Evolutionary conservation across 2,113 vertebrate genomes (phyloP), one percentile per base, ranked within the genome.

Genomic region (Atherinomorus stipes): DNA sequence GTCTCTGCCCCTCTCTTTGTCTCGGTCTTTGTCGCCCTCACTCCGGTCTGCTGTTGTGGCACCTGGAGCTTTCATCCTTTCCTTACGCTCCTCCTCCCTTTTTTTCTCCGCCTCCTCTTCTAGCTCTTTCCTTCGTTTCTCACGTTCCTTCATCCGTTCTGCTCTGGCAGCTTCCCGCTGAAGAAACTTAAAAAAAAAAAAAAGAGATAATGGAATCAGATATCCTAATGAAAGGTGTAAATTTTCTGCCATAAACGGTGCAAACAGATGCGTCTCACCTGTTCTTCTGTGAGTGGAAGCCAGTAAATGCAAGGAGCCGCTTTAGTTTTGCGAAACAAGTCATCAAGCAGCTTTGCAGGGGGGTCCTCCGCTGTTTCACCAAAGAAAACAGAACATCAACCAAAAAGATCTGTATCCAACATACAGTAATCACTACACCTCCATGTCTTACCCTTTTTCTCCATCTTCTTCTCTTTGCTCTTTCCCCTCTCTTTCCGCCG

Each of bases 261-360:
- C 9, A n/a, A 47, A 60, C 18, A 23, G 19, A 4, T 2, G 2
- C 28, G n/a, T 37, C 75, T 92, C 80, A 96, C 96, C 94, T 96
- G 95, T 50, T 96, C 95, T 16, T 96, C 96, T 1, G 96, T 96
- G n/a, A 97, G 95, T 0, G 96, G 96, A 44, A 98, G 95, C 96
- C 96, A 98, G 81, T 97, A 98, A 83, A 98, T 98, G 87, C 96
- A 98, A 10, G 96, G 96, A 42, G 95, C 94, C 11, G 96, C 95
- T 93, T 97, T 97, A 74, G 96, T 98, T 92, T 98, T 98, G 19
- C 93, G 92, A 85, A 98, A 98, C 60, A 98, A 92, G 74, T 98
- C 96, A 6, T 98, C 96, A 7, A 98, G 90, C 60, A 97, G 90
- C 87, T 98, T 98, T 51, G 96, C 96, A 1, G 96, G 96, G 0